These are phyloP conservation scores for Drosophila navojoa DNA, from an alignment of 1,140 invertebrate species.

Conservation along the genomic window DNA sequence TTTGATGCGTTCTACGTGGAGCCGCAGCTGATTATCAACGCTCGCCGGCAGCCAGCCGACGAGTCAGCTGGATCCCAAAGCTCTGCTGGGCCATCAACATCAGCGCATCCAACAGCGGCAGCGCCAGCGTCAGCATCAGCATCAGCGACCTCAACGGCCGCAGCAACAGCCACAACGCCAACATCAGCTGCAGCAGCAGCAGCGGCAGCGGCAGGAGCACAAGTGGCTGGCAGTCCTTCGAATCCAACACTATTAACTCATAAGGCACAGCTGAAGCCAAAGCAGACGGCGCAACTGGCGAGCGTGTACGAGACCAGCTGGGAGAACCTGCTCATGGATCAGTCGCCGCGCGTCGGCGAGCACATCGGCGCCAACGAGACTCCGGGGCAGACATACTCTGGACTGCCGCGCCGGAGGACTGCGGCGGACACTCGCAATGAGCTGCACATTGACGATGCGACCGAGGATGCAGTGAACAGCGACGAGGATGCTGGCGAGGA, in stretches of 20 bases:
- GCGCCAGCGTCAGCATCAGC: not conserved
- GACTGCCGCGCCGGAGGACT: too few species aligned
- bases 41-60: slow-evolving; percentile 49
- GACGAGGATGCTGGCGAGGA: slow-evolving; percentile 46
- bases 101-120: not conserved
- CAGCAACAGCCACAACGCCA: not conserved
- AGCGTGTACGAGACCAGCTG: slow-evolving; percentile 83
- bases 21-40: slow-evolving; percentile 81
- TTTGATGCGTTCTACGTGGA: slow-evolving; percentile 87
- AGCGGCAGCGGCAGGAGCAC: not conserved
- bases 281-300: slow-evolving; percentile 66
- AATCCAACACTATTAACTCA: slow-evolving; percentile 27
- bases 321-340: slow-evolving; percentile 77
- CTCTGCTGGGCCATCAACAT: not conserved
- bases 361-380: slow-evolving; percentile 13
- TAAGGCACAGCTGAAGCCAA: slow-evolving; percentile 70
- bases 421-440: slow-evolving; percentile 12
- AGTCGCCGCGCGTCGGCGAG: slow-evolving; percentile 41
- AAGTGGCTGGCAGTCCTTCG: not conserved
- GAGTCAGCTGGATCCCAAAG: slow-evolving; percentile 20
- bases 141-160: not conserved
- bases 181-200: not conserved
- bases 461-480: slow-evolving; percentile 1
- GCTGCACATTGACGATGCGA: slow-evolving; percentile 49
- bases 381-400: not conserved